Evolutionary conservation across 2,797 vertebrate species (phyloP), one percentile per base, ranked within the genome.

Genomic region (Astyanax mexicanus): DNA sequence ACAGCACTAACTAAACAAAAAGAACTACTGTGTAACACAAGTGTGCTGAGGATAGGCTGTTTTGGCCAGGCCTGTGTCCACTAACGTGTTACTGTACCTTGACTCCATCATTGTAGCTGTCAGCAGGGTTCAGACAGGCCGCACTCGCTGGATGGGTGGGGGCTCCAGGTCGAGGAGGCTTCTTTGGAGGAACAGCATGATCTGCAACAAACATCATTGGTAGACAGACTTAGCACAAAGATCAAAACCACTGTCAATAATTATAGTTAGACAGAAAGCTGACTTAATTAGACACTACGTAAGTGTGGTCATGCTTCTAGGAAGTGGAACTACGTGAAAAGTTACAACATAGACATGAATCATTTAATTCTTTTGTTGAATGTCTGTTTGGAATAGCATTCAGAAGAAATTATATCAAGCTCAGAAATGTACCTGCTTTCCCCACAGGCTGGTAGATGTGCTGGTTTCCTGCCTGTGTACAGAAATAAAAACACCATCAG

Each of bases 391-490:
- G 12, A n/a, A n/a, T n/a, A n/a, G n/a, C 45, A 58, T 40, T 13
- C 35, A 55, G 72, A 32, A 40, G 37, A 25, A 0, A 42, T 37
- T 8, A 6, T 9, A 42, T 0, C 3, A 42, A 45, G 15, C 1
- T 12, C n/a, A 4, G 42, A n/a, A 11, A 54, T 89, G 95, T 93
- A 99, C 98, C 98, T 94, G 95, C 84, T 89, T 98, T 99, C 64
- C 96, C 97, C 84, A 99, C 94, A 25, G 98, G 98, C 85, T 99
- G 98, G 88, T 99, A 99, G 78, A 99, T 96, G 91, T 99, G 97
- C 84, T 99, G 98, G 93, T 95, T 98, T 89, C 95, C 95, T 83
- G 94, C 93, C 97, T 99, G 87, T 0, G 86, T 78, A 89, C 85
- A 89, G 67, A 88, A 82, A 89, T 73, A 84, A 69, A 54, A 72